Evolutionary conservation across 2,797 vertebrate genomes (phyloP), one percentile per base, ranked within the genome.

Genomic region (Karalla daura): DNA sequence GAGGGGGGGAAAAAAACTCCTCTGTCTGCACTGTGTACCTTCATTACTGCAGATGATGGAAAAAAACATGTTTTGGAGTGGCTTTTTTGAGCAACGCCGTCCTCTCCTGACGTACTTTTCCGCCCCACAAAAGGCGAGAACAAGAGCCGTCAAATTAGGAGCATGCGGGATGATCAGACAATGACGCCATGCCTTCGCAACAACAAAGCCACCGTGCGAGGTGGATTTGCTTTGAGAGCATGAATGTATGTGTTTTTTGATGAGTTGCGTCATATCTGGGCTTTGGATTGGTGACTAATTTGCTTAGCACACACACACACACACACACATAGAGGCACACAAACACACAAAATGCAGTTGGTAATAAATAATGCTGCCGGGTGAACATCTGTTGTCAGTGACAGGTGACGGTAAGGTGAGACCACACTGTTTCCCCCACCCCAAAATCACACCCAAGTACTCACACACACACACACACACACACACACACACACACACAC

Each of bases 381-480:
- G 68, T 63, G 74, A 82, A 81, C 83, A 86, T 88, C 73, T 88
- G 78, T 75, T 85, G 78, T 70, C 71, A 72, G 73, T 70, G 70
- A 83, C 77, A 87, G 78, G 75, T 88, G 83, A 85, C 43, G 58
- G 86, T 82, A 87, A 87, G 64, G 78, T 86, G 85, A 83, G 81
- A 86, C 63, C 21, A 45, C 33, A 52, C 15, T 71, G 37, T 39
- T 63, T 15, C 43, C 73, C 65, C 65, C 51, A 53, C 62, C 49
- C 54, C 54, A 54, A 70, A 85, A 67, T 46, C 25, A 65, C 54
- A 45, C 27, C 28, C 55, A 64, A 73, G 56, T 47, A 79, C 66
- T 52, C 23, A 69, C n/a, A 73, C 20, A 58, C 41, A 67, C 10
- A 55, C 37, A 51, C 33, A 56, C 49, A 47, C 40, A 56, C 50